phyloP scores from a whole-genome alignment of 2,888 invertebrate species.

The Polyploca ridens region DNA sequence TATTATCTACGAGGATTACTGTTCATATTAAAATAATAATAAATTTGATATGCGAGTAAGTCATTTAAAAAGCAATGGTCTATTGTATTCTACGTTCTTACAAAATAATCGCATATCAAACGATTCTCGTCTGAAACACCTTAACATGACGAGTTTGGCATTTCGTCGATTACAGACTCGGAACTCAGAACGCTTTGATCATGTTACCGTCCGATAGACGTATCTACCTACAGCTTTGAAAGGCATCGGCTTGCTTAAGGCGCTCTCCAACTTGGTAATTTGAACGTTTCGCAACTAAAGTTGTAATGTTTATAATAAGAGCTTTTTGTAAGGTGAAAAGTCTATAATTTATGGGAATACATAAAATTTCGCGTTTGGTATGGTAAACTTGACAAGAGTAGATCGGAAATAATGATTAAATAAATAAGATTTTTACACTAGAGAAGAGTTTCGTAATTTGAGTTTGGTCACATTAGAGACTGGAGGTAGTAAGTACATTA shows the following conservation, averaged over 20 bases:
- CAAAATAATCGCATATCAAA: neutral
- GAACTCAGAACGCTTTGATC: conserved; percentile 61
- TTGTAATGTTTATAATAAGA: no score
- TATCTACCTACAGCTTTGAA: conserved; percentile 43
- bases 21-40: no score
- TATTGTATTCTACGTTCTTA: neutral
- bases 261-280: conserved; percentile 47
- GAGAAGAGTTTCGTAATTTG: no score
- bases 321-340: neutral
- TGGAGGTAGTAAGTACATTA: no score
- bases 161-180: conserved; percentile 55
- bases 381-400: neutral
- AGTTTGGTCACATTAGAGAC: no score
- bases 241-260: conserved; percentile 54
- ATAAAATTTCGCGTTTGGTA: neutral
- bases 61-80: no score
- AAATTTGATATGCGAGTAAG: no score
- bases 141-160: conserved; percentile 35
- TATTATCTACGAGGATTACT: no score
- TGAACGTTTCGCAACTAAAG: conserved; percentile 27
- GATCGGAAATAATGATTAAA: no score
- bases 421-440: no score
- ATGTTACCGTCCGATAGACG: conserved; percentile 54
- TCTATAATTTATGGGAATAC: conserved; percentile 9
- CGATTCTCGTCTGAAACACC: conserved; percentile 25